Conservation (phyloP, 1,140 invertebrate genomes). For the Apocrypta bakeri region DNA sequence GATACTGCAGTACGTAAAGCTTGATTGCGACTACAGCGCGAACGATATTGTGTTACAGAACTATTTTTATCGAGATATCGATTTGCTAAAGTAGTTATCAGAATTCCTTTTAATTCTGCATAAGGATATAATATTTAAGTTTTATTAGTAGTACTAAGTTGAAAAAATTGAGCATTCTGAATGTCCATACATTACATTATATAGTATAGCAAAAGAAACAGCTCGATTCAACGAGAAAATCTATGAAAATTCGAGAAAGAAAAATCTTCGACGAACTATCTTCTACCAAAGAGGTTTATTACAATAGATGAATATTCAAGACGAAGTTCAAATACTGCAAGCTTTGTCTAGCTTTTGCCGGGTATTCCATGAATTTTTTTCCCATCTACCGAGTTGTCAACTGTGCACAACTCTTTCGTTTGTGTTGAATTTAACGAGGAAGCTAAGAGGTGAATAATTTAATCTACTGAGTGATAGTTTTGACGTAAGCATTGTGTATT, state of each 20-base stretch:
- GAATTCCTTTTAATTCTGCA: too few relatives aligned
- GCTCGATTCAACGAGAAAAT: constrained; percentile 26
- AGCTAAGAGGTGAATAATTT: background rate
- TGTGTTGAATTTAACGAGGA: background rate
- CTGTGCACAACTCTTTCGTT: background rate
- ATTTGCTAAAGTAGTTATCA: background rate
- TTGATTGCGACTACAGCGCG: background rate
- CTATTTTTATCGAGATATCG: background rate
- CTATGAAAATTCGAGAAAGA: constrained; percentile 48
- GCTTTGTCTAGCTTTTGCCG: constrained; percentile 47
- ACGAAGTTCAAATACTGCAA: constrained; percentile 53
- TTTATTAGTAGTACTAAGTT: too few relatives aligned
- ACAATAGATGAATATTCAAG: constrained; percentile 74
- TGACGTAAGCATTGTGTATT: too few relatives aligned
- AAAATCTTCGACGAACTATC: constrained; percentile 40
- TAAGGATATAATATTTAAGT: too few relatives aligned
- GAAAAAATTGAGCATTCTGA: too few relatives aligned
- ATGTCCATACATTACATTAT: too few relatives aligned
- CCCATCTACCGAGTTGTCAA: background rate
- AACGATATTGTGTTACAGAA: background rate
- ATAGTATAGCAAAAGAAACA: background rate
- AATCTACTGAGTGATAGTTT: too few relatives aligned
- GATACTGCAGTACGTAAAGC: background rate
- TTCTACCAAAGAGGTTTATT: constrained; percentile 66
- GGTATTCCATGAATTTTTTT: constrained; percentile 36